Base-by-base conservation (phyloP, 2,888 invertebrate species). In the Tuberolachnus salignus region DNA sequence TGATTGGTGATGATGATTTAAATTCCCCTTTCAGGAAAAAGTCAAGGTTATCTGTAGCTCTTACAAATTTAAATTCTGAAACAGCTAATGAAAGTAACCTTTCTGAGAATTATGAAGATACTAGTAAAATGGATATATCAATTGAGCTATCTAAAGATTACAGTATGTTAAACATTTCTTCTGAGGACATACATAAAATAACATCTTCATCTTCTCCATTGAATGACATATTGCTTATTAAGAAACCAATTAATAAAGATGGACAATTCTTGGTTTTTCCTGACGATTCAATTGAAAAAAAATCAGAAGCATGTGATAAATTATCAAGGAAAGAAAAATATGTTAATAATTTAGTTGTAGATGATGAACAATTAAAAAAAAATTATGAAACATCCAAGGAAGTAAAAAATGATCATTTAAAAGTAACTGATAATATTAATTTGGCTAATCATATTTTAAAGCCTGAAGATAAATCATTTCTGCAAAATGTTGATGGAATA, bases 21-120 rank as follows among this genome's bases (percentile, higher is more conserved):
- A 75, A 75, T 67, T 75, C 75, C 19, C 75, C 66, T 23, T 75
- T 67, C 8, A 75, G 75, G 11, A 75, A 75, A 66, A 75, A 67
- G 57, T 49, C 46, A 46, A 75, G 11, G 16, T 57, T 46, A 57
- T 67, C 75, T 49, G 21, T 55, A 34, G 23, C 2, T 46, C n/a
- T 6, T 9, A 46, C 23, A 46, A 13, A 71, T 34, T 51, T 19
- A 51, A 34, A 21, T 49, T 16, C n/a, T 0, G 34, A 49, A 46
- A 61, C 1, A 49, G n/a, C 8, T 67, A 13, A 67, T 51, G 34
- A 55, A 21, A 46, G 26, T 26, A 71, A 34, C 26, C 0, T 8
- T 34, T 51, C 13, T 2, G 49, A 11, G 8, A 72, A 51, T 72
- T 8, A 26, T 26, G 49, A 49, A 46, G 1, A 23, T 26, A 26